phyloP scores from a whole-genome alignment of 1,140 invertebrate species.

The Reticulitermes speratus region DNA sequence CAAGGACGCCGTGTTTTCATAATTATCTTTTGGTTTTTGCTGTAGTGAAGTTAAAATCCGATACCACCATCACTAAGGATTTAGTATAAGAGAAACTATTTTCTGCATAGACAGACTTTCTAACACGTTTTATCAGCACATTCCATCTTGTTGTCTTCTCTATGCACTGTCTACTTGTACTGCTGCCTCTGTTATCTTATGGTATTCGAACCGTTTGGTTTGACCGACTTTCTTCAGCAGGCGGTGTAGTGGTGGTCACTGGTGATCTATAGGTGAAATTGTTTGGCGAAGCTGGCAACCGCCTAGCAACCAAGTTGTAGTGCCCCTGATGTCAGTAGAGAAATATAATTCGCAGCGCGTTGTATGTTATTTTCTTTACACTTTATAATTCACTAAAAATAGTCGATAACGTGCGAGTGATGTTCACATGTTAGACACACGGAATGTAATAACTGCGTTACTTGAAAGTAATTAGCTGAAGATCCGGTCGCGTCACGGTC shows the following conservation, averaged over 20 bases:
- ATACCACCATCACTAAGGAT: background rate
- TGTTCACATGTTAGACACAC: background rate
- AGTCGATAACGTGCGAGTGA: no score
- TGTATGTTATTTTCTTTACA: no score
- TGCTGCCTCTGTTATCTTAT: background rate
- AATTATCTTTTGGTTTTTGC: background rate
- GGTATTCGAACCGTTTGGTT: background rate
- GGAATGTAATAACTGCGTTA: background rate
- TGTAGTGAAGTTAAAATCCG: background rate
- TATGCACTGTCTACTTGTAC: background rate
- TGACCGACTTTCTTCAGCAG: background rate
- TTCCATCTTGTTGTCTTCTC: background rate
- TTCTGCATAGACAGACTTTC: background rate
- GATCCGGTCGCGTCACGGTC: background rate
- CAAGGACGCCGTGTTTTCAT: background rate
- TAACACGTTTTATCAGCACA: background rate
- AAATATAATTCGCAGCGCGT: no score
- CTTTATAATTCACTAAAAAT: no score
- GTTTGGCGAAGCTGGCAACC: background rate
- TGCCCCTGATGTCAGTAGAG: background rate
- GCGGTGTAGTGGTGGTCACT: background rate
- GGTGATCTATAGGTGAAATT: background rate
- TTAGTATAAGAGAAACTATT: background rate
- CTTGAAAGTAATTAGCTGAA: background rate
- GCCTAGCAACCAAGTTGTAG: background rate